Percentiles rank a stretch among this genome's conserved stretches.
phyloP scores from a whole-genome alignment of 2,113 vertebrate genomes.

The Anseranas semipalmata region DNA sequence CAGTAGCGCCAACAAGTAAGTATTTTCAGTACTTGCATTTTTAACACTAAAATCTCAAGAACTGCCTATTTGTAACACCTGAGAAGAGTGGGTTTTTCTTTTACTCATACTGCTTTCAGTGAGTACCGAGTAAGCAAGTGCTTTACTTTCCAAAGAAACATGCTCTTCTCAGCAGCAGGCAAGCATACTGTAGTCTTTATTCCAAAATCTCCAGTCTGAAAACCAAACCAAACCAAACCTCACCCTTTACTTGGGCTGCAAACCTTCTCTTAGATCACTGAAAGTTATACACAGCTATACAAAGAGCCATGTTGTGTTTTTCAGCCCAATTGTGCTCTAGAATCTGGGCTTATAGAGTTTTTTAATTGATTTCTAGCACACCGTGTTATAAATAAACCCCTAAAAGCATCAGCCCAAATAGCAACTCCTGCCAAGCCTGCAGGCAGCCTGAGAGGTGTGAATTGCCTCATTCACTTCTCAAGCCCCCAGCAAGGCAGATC shows the following conservation, averaged over 20 bases:
- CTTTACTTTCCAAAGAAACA: background rate
- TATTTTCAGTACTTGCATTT: background rate
- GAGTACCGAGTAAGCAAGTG: background rate
- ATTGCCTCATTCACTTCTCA: background rate
- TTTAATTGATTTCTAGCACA: background rate
- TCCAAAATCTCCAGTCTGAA: background rate
- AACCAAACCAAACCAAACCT: background rate
- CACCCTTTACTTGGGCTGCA: background rate
- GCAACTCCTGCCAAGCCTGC: background rate
- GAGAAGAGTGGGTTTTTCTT: background rate
- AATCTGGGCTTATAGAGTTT: background rate
- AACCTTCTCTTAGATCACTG: background rate
- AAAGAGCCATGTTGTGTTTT: background rate
- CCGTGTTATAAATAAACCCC: background rate
- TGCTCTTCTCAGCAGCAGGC: background rate
- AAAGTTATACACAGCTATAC: background rate
- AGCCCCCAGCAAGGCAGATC: background rate
- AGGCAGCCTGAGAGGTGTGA: conserved; percentile 8
- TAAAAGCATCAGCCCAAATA: background rate
- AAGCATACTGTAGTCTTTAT: background rate
- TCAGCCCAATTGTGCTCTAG: background rate
- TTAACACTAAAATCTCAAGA: background rate
- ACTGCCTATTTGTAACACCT: background rate
- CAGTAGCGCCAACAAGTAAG: background rate
- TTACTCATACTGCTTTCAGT: background rate